Evolutionary conservation across 2,888 invertebrate species (phyloP).

Genomic region (Lochmaea capreae): DNA sequence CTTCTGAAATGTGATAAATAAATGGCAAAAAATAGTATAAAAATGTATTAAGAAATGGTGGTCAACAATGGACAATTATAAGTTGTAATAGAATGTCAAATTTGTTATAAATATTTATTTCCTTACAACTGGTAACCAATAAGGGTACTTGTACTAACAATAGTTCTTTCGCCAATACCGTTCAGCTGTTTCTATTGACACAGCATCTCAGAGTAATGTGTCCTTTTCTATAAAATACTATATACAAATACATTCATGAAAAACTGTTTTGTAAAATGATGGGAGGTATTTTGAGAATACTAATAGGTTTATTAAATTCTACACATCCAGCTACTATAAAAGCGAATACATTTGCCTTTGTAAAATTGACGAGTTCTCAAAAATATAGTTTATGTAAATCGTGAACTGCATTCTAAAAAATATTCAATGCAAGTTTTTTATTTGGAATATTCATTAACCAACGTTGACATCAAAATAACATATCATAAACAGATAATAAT

Average conservation of each 20-base stretch:
- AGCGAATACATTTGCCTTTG: neutral
- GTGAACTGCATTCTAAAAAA: neutral
- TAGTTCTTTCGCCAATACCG: too few relatives aligned
- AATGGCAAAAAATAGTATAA: too few relatives aligned
- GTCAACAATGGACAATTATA: too few relatives aligned
- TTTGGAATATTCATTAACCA: neutral
- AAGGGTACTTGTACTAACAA: too few relatives aligned
- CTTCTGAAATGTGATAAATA: too few relatives aligned
- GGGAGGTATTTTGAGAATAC: neutral
- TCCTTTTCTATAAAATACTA: too few relatives aligned
- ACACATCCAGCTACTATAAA: neutral
- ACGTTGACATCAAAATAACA: neutral
- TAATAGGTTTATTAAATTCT: neutral
- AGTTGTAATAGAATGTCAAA: too few relatives aligned
- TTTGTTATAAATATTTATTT: too few relatives aligned
- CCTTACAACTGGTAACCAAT: too few relatives aligned
- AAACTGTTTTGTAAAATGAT: conserved; percentile 5
- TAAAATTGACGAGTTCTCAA: neutral
- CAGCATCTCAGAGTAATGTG: too few relatives aligned
- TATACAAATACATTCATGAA: neutral
- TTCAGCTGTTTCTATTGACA: too few relatives aligned
- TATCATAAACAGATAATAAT: neutral
- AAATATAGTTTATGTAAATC: conserved; percentile 3
- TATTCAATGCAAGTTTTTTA: neutral
- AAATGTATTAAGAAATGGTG: too few relatives aligned